A percentile compares a stretch with the other conserved stretches of the same genome.
phyloP scores from a whole-genome alignment of 2,113 vertebrate genomes.

The Aix galericulata region DNA sequence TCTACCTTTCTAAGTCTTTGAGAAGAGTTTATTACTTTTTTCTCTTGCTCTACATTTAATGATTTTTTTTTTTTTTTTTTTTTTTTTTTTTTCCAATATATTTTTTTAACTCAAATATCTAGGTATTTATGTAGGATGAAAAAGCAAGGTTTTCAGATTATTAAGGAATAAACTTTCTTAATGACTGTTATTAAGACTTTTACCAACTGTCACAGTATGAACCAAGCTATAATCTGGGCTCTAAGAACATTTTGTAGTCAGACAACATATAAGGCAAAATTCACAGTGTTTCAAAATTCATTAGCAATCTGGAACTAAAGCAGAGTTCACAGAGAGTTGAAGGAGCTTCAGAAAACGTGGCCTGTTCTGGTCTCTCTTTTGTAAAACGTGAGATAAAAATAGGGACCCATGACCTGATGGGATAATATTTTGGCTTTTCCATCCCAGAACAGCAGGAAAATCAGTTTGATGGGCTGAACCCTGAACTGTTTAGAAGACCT shows the following conservation, averaged over 20 bases:
- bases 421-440: not conserved
- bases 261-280: conserved; percentile 3
- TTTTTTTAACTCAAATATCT: conserved; percentile 2
- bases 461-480: not conserved
- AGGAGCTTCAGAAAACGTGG: not conserved
- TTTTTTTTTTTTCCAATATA: too few relatives aligned
- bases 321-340: not conserved
- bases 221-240: not conserved
- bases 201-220: conserved; percentile 7
- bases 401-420: not conserved
- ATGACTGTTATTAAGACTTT: conserved; percentile 4
- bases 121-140: not conserved
- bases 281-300: not conserved
- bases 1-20: not conserved
- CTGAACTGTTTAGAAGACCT: not conserved
- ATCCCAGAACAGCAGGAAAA: not conserved
- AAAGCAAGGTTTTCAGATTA: not conserved
- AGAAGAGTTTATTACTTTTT: not conserved
- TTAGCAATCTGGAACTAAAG: conserved; percentile 3
- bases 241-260: not conserved
- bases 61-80: not conserved
- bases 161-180: conserved; percentile 16
- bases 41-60: not conserved
- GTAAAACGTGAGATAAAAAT: not conserved
- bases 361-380: not conserved